Conservation (phyloP, 2,888 invertebrate species). For the Perithous albicinctus region DNA sequence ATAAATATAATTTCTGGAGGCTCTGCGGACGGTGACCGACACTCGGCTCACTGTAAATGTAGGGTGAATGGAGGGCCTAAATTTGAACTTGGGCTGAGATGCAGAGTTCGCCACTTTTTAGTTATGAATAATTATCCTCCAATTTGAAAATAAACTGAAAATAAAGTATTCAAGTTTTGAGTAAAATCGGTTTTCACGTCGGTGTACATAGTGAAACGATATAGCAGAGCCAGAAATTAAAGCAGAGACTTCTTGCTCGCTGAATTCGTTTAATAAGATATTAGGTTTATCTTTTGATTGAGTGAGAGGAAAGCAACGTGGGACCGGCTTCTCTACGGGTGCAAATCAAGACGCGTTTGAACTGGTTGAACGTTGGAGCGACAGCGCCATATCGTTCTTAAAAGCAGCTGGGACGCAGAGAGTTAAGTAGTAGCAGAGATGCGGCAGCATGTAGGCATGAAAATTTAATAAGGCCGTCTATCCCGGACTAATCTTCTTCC, state of each 20-base stretch:
- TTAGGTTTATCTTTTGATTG: conserved; percentile 2
- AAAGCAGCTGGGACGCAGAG: not conserved
- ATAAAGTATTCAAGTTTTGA: not conserved
- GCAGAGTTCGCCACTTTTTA: too few relatives aligned
- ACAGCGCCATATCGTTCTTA: not conserved
- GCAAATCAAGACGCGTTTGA: not conserved
- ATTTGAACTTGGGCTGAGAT: too few relatives aligned
- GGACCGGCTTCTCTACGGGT: not conserved
- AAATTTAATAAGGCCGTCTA: conserved; percentile 67
- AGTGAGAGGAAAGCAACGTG: not conserved
- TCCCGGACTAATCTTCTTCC: conserved; percentile 44
- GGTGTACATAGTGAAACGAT: not conserved
- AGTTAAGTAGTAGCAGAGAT: conserved; percentile 22
- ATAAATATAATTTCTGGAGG: too few relatives aligned
- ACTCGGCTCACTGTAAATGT: too few relatives aligned
- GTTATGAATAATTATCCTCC: too few relatives aligned
- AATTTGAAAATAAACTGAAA: too few relatives aligned
- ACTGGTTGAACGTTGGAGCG: not conserved
- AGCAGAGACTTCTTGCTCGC: not conserved
- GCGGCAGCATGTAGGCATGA: conserved; percentile 58
- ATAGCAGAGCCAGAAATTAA: not conserved
- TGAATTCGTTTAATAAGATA: not conserved
- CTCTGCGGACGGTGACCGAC: too few relatives aligned
- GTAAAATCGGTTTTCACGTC: not conserved
- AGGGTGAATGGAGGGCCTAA: too few relatives aligned